phyloP scores from a whole-genome alignment of 1,140 invertebrate species.

The Ptiloglossa arizonensis region DNA sequence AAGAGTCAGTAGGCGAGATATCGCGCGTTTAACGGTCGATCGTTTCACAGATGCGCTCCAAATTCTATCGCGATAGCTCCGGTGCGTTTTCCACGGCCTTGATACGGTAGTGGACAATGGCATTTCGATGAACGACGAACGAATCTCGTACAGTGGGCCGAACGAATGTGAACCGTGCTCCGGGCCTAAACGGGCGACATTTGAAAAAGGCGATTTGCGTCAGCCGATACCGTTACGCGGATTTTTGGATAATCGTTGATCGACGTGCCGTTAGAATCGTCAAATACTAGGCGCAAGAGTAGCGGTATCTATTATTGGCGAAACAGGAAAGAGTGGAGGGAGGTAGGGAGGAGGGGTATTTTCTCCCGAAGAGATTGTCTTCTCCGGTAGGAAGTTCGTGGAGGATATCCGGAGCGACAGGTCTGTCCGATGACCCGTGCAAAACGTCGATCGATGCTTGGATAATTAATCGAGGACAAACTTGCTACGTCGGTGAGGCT shows the following conservation, averaged over 20 bases:
- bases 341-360: too few species aligned
- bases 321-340: not conserved
- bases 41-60: not conserved
- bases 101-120: too few species aligned
- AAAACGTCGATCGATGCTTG: not conserved
- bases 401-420: constrained; percentile 4
- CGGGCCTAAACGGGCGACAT: not conserved
- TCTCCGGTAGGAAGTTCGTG: too few species aligned
- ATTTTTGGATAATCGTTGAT: constrained; percentile 60
- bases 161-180: too few species aligned
- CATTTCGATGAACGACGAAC: too few species aligned
- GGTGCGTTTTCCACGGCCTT: too few species aligned
- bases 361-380: constrained; percentile 1
- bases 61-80: not conserved
- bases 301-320: constrained; percentile 41
- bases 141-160: too few species aligned
- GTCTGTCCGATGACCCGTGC: not conserved
- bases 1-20: too few species aligned
- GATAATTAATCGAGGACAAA: constrained; percentile 50
- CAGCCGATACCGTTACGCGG: constrained; percentile 61
- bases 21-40: too few species aligned
- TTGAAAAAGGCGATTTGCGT: constrained; percentile 39
- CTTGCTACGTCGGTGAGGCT: not conserved
- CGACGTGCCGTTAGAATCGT: constrained; percentile 56
- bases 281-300: constrained; percentile 30